Conservation (phyloP, 2,888 invertebrate genomes). For the Drosophila anomalipes region DNA sequence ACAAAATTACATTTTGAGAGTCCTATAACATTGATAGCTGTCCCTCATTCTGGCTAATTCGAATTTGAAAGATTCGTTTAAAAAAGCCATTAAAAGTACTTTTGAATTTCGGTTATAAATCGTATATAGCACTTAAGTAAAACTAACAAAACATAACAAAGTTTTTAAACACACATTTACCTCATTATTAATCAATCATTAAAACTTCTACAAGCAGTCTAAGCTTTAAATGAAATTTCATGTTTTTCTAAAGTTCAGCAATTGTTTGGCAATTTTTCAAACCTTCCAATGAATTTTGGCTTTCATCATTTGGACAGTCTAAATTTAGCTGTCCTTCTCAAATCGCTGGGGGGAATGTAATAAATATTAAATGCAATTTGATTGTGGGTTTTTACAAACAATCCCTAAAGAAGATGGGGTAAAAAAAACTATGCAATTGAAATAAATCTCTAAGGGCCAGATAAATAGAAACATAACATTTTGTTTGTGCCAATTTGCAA, state of each 20-base stretch:
- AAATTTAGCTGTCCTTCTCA: slow-evolving; percentile 9
- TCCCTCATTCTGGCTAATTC: neutral
- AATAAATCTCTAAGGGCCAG: neutral
- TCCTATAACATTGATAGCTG: neutral
- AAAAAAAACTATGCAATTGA: slow-evolving; percentile 15
- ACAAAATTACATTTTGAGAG: neutral
- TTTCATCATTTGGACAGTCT: slow-evolving; percentile 2
- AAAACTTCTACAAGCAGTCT: neutral
- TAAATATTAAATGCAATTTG: slow-evolving; percentile 76
- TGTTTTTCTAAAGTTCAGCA: neutral
- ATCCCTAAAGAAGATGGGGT: neutral
- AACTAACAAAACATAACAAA: too few relatives aligned
- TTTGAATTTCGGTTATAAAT: too few relatives aligned
- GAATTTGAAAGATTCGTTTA: neutral
- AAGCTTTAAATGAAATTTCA: neutral
- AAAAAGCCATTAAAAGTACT: neutral
- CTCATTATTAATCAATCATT: neutral
- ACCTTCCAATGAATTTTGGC: slow-evolving; percentile 3
- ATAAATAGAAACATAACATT: neutral
- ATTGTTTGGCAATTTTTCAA: neutral
- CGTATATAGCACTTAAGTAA: too few relatives aligned
- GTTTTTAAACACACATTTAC: neutral
- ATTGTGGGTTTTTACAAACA: slow-evolving; percentile 48
- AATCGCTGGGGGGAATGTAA: slow-evolving; percentile 36
- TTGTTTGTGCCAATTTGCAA: slow-evolving; percentile 29